phyloP scores from a whole-genome alignment of 2,797 vertebrate species.

The Lindbergichthys nudifrons region DNA sequence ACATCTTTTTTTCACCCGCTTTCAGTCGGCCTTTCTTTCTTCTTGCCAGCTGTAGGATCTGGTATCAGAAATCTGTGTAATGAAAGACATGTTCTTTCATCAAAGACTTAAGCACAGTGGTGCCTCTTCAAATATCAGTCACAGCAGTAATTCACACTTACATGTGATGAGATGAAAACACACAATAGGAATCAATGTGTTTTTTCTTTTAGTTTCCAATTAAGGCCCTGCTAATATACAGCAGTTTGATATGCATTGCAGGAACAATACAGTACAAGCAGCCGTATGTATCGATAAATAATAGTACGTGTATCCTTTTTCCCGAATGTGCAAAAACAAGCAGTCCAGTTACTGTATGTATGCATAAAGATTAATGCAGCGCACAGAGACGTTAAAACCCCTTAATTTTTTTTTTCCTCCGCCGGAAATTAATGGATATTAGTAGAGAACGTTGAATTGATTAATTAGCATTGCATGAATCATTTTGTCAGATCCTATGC shows the following conservation, averaged over 20 bases:
- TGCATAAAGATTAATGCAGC: constrained; percentile 55
- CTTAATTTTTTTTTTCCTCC: constrained; percentile 30
- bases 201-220: neutral
- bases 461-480: constrained; percentile 76
- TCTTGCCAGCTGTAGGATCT: constrained; percentile 50
- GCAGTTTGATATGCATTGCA: neutral
- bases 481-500: constrained; percentile 69
- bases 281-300: neutral
- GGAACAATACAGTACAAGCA: neutral
- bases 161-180: constrained; percentile 19
- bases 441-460: constrained; percentile 62
- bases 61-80: constrained; percentile 42
- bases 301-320: constrained; percentile 2
- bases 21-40: constrained; percentile 45
- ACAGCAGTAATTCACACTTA: constrained; percentile 21
- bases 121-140: constrained; percentile 36
- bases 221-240: neutral
- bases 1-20: constrained; percentile 45
- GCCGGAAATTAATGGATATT: constrained; percentile 67
- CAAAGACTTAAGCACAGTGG: constrained; percentile 40
- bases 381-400: constrained; percentile 55
- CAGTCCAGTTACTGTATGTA: constrained; percentile 18
- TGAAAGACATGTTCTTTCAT: constrained; percentile 48
- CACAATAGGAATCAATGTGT: constrained; percentile 4
- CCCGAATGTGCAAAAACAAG: constrained; percentile 24